Evolutionary conservation across 2,113 vertebrate species (phyloP).

Genomic region (Colossoma macropomum): DNA sequence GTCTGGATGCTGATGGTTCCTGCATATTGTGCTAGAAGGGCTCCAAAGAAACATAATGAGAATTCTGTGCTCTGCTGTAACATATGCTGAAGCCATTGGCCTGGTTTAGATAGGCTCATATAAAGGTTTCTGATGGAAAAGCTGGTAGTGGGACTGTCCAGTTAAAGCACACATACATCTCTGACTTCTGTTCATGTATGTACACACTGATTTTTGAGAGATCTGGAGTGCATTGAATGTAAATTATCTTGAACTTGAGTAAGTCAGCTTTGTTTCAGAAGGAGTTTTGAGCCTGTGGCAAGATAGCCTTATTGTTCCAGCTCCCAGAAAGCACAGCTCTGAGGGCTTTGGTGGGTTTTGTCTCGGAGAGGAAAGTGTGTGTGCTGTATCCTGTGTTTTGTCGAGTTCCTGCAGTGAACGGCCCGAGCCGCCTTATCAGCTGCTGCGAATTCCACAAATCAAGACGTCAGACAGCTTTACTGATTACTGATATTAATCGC

Average conservation of each 20-base stretch:
- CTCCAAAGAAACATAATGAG: constrained; percentile 50
- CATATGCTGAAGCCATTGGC: constrained; percentile 65
- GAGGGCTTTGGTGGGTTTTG: constrained; percentile 55
- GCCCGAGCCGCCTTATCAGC: constrained; percentile 64
- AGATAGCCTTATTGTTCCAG: constrained; percentile 62
- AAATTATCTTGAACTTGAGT: constrained; percentile 59
- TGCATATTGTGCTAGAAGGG: constrained; percentile 52
- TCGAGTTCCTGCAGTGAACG: constrained; percentile 43
- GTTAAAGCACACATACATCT: constrained; percentile 57
- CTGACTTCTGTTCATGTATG: not conserved
- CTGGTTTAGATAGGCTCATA: constrained; percentile 64
- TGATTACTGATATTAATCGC: constrained; percentile 56
- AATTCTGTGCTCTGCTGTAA: constrained; percentile 55
- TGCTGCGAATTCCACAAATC: constrained; percentile 60
- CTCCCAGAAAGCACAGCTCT: constrained; percentile 60
- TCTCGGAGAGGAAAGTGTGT: constrained; percentile 56
- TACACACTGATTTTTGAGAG: not conserved
- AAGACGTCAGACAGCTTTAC: constrained; percentile 56
- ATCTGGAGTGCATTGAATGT: constrained; percentile 61
- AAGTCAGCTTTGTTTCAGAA: constrained; percentile 57
- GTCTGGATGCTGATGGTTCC: constrained; percentile 47
- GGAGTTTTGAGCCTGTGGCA: constrained; percentile 57
- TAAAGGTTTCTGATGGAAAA: no score
- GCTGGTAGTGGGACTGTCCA: constrained; percentile 53
- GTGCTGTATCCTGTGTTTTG: constrained; percentile 56